Base-by-base conservation (phyloP, 1,140 invertebrate species). In the Euura lappo region DNA sequence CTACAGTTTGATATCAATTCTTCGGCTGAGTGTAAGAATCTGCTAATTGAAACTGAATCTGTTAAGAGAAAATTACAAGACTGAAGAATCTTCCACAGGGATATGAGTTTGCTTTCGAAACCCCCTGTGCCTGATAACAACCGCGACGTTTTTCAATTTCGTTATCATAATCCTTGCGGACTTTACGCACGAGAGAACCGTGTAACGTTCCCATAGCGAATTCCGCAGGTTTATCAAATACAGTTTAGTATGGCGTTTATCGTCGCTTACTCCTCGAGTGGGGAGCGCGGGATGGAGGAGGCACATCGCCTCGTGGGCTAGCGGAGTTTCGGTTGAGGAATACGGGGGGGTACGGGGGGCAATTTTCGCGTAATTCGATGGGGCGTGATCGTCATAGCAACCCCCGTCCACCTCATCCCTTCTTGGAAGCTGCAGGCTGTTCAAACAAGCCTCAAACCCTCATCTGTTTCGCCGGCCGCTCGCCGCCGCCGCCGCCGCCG, bases 301-400 rank as follows among this genome's bases (percentile, higher is more conserved):
- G 11, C 42, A 71, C 44, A 67, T 47, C 51, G 4, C 46, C 65
- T 28, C 72, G 71, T 69, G 64, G 71, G 42, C 42, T 47, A 75
- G 47, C 71, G 65, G 71, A 44, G 69, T 44, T 44, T 6, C 3
- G 45, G 6, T 8, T 28, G 28, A 28, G 60, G 60, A 13, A 13
- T 64, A 13, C 13, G 13, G 60, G 13, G 44, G 28, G 13, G 81
- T 79, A 83, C 80, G 82, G 77, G 83, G 83, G 85, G 84, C 84
- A 85, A 86, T 86, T 87, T 85, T 85, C 84, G 83, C 81, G 82
- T 86, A 86, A 87, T 87, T 86, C 86, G 84, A 85, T 83, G 84
- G 84, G 83, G 83, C 84, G 84, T 85, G 83, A 86, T 87, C 86
- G 86, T 86, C 86, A 87, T 87, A 87, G 85, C 86, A 86, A 87